These are phyloP conservation scores for Apodemia duryi DNA, from an alignment of 2,888 invertebrate species.

Conservation along the genomic window DNA sequence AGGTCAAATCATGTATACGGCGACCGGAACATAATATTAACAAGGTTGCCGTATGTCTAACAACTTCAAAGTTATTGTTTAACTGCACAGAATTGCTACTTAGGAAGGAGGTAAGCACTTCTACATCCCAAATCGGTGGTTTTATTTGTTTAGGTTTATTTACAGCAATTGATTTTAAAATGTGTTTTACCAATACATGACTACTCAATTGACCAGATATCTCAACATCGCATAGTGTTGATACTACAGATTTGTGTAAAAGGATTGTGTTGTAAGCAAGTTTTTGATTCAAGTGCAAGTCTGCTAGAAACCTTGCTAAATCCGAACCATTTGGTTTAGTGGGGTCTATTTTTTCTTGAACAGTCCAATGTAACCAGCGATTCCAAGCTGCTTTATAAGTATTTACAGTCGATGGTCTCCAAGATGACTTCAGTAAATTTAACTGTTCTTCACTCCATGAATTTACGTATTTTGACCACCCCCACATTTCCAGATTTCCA, in stretches of 20 bases:
- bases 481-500: slow-evolving; percentile 33
- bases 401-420: slow-evolving; percentile 27
- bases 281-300: slow-evolving; percentile 21
- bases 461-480: slow-evolving; percentile 26
- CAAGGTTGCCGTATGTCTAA: too few species aligned
- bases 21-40: too few species aligned
- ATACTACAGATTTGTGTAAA: slow-evolving; percentile 27
- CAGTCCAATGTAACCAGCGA: slow-evolving; percentile 30
- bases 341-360: slow-evolving; percentile 21
- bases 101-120: too few species aligned
- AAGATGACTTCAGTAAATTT: slow-evolving; percentile 23
- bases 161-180: slow-evolving; percentile 23
- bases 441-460: slow-evolving; percentile 24
- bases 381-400: slow-evolving; percentile 33
- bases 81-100: too few species aligned
- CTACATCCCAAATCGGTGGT: slow-evolving; percentile 23
- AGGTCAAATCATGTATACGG: too few species aligned
- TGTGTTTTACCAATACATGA: slow-evolving; percentile 24
- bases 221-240: slow-evolving; percentile 26
- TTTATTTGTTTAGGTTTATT: slow-evolving; percentile 18
- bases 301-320: slow-evolving; percentile 22
- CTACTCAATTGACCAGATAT: slow-evolving; percentile 16
- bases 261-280: slow-evolving; percentile 26
- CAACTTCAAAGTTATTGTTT: too few species aligned
- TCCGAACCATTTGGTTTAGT: slow-evolving; percentile 6